Base-by-base conservation (phyloP, 2,797 vertebrate genomes). In the Enteromius anoplus region DNA sequence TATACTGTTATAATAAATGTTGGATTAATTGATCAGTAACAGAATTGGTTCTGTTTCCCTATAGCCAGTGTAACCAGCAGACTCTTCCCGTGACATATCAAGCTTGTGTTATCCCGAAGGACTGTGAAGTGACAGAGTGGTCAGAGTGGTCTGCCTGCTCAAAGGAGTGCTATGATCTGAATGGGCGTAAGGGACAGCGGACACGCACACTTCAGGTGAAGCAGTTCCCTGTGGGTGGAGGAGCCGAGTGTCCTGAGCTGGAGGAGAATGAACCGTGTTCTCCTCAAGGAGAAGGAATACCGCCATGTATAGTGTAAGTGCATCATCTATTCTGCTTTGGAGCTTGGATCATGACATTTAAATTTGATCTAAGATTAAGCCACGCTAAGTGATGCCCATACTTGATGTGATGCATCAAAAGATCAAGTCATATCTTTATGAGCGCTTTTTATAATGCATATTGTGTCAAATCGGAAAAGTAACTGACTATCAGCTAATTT, bases 81-180 rank as follows among this genome's bases (percentile, higher is more conserved):
- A 94, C 92, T 4, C 85, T 98, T 34, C 98, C 97, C 1, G 88
- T 97, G 85, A 97, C 96, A 0, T 97, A 97, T 92, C 97, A 98
- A 91, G 96, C 97, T 73, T 99, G 98, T 21, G 96, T 99, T 83
- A 92, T 97, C 72, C 90, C 93, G 40, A 97, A 96, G 90, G 96
- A 97, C 87, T 99, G 98, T 49, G 96, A 97, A 34, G 94, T 97
- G 76, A 94, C 94, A 0, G 96, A 98, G 78, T 99, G 98, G 98
- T 94, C 95, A 0, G 95, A 97, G 45, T 99, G 98, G 98, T 96
- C 95, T 0, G 75, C 92, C 0, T 99, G 98, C 90, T 96, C 97
- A 76, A 96, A 96, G 93, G 93, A 94, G 1, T 99, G 98, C 89
- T 96, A 95, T 0, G 94, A 96, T 77, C 87, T 87, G 75, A 94